Evolutionary conservation across 2,113 vertebrate genomes (phyloP).

Genomic region (Lota lota): DNA sequence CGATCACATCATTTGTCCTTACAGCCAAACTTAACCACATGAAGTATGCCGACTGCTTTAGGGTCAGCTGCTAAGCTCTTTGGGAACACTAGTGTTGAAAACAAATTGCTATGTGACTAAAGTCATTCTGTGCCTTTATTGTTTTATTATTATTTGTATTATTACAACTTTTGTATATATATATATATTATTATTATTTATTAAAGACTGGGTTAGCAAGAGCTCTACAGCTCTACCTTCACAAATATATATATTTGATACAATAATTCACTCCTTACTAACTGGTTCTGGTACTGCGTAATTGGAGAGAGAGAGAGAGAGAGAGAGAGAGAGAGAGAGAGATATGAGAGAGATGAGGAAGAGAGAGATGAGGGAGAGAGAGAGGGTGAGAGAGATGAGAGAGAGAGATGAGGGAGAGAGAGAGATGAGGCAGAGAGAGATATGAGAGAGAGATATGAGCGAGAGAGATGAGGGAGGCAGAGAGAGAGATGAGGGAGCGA

Average conservation of each 20-base stretch:
- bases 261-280: not conserved
- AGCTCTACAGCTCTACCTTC: no score
- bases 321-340: not conserved
- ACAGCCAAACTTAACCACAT: no score
- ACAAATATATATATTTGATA: not conserved
- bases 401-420: not conserved
- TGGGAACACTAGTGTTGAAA: not conserved
- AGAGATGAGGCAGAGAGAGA: not conserved
- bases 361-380: not conserved
- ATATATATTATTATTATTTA: not conserved
- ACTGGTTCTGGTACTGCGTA: no score
- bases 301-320: no score
- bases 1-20: no score
- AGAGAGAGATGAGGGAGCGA: not conserved
- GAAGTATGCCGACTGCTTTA: no score
- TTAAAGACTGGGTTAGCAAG: no score
- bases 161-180: not conserved
- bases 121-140: no score
- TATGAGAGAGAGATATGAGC: not conserved
- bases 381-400: no score
- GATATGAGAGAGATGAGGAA: not conserved
- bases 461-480: not conserved
- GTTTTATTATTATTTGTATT: constrained; percentile 21
- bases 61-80: no score
- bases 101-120: not conserved